Evolutionary conservation across 2,888 invertebrate species (phyloP).

Genomic region (Cerceris ruficornis): DNA sequence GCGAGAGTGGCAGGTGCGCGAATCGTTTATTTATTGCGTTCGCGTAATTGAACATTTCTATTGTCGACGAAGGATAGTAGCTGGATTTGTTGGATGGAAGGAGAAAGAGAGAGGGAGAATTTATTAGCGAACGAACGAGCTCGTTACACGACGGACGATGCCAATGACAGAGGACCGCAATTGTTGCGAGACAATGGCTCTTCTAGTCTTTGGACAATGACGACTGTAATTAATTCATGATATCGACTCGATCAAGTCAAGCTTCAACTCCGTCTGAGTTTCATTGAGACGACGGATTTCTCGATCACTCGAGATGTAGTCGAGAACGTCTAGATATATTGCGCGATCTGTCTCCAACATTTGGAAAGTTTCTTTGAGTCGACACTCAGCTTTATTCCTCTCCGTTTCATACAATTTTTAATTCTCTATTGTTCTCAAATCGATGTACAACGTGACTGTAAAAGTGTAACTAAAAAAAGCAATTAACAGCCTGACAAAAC

Average conservation of each 20-base stretch:
- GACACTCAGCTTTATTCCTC: too few relatives aligned
- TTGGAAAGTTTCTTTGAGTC: too few relatives aligned
- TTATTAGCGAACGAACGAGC: not conserved
- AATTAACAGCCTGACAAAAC: too few relatives aligned
- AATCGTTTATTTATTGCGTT: constrained; percentile 31
- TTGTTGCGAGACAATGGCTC: constrained; percentile 31
- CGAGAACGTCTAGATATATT: too few relatives aligned
- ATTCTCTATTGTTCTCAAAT: too few relatives aligned
- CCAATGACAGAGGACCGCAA: not conserved
- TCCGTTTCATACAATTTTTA: too few relatives aligned
- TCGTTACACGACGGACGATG: not conserved
- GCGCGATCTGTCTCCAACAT: too few relatives aligned
- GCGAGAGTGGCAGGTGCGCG: not conserved
- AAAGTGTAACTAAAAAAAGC: too few relatives aligned
- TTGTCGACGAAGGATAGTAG: too few relatives aligned
- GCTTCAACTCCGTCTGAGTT: not conserved
- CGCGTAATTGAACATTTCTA: constrained; percentile 12
- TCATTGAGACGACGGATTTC: not conserved
- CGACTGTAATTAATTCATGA: constrained; percentile 10
- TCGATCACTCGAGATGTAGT: not conserved
- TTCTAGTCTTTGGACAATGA: not conserved
- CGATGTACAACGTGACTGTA: too few relatives aligned
- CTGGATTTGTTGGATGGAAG: not conserved
- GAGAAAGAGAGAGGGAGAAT: not conserved
- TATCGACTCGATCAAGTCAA: constrained; percentile 3